Evolutionary conservation across 2,888 invertebrate species (phyloP).

Genomic region (Lepidocyrtinus sp.): DNA sequence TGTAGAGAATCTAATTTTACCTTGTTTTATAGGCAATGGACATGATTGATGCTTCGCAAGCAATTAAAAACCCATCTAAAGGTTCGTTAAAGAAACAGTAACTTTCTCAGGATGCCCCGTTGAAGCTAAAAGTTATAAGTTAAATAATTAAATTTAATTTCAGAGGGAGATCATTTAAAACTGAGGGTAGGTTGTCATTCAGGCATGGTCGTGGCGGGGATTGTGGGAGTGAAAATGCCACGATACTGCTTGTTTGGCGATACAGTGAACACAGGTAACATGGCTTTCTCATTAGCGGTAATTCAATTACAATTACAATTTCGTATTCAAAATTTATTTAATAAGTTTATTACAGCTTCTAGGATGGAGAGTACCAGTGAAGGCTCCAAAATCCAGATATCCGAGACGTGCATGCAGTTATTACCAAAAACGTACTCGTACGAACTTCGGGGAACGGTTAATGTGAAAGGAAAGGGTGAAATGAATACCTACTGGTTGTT

Average conservation of each 20-base stretch:
- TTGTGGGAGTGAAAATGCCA: conserved; percentile 83
- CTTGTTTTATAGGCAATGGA: no score
- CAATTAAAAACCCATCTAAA: conserved; percentile 63
- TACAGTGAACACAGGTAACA: conserved; percentile 85
- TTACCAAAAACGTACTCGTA: conserved; percentile 79
- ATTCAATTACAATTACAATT: not conserved
- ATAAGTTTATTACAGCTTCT: conserved; percentile 79
- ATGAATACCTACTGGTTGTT: conserved; percentile 45
- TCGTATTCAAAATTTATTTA: conserved; percentile 21
- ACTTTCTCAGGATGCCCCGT: no score
- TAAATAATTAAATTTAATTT: conserved; percentile 14
- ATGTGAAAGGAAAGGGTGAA: conserved; percentile 89
- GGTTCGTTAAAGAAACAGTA: conserved; percentile 42
- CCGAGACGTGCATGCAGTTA: conserved; percentile 86
- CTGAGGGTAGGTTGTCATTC: conserved; percentile 85
- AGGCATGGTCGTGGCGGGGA: conserved; percentile 91
- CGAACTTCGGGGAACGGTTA: conserved; percentile 64
- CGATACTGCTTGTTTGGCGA: conserved; percentile 84
- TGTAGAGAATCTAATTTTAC: no score
- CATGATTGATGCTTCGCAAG: conserved; percentile 84
- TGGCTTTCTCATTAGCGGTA: no score
- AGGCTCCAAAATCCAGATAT: conserved; percentile 96
- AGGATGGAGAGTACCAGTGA: conserved; percentile 94
- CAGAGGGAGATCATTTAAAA: conserved; percentile 64
- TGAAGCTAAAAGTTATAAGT: not conserved